Evolutionary conservation across 2,113 vertebrate genomes (phyloP), one percentile per base, ranked within the genome.

Genomic region (Xyliphius kryptos): DNA sequence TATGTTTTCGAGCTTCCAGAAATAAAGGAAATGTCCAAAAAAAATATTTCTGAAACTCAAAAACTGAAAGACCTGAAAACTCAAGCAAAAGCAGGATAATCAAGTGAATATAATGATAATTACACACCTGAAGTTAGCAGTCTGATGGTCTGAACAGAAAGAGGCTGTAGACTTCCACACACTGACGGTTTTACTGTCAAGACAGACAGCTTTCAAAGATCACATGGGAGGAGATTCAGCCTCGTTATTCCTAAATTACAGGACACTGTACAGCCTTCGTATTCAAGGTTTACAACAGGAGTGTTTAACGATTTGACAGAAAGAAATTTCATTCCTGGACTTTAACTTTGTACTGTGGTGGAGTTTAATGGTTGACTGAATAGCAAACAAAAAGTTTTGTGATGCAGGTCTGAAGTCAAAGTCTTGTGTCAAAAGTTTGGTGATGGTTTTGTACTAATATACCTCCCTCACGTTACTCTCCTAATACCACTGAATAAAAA

Each of bases 181-280:
- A 22, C 26, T 47, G 10, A 20, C 19, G 2, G 66, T 5, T 47
- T 26, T 6, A 32, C 26, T 32, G 26, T 53, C 38, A 58, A 20
- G 16, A 32, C 32, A 36, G 14, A 26, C 7, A 14, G 49, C 56
- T 78, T 69, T 68, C 77, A 86, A 64, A 82, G 80, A 72, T 76
- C 48, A 82, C 5, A 50, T 70, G 78, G 85, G 83, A 79, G 82
- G 83, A 80, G 80, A 68, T 62, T 66, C 13, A 11, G 16, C 16
- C 22, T 26, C 6, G 56, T 62, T 63, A 59, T 49, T 40, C 13
- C 51, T 54, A 19, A 43, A 48, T 68, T 47, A 1, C 17, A 37
- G 20, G 50, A 22, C 26, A n/a, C 15, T 51, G 16, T 22, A 19
- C 61, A 5, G 54, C 10, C 32, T 9, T 53, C 26, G 26, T 32